phyloP scores from a whole-genome alignment of 2,113 vertebrate genomes.

The Myiopsitta monachus region DNA sequence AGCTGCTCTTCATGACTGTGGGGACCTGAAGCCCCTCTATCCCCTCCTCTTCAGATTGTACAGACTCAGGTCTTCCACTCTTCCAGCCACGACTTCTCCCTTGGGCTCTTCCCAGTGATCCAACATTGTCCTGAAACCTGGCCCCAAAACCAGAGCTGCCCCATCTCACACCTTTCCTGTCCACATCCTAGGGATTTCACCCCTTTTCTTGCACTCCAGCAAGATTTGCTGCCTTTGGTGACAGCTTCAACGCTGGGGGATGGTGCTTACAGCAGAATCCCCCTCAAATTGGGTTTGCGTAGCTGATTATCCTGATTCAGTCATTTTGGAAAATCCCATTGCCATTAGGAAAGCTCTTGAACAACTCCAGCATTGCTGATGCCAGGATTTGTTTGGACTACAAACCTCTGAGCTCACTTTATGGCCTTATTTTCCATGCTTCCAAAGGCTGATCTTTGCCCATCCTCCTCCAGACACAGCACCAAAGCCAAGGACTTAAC shows the following conservation, averaged over 20 bases:
- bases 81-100: neutral
- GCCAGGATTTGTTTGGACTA: neutral
- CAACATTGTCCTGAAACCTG: neutral
- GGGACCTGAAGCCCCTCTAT: neutral
- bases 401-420: neutral
- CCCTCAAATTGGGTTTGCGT: rapidly evolving
- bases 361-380: rapidly evolving
- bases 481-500: neutral
- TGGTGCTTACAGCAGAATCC: neutral
- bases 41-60: neutral
- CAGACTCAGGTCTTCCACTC: neutral
- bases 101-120: neutral
- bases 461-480: neutral
- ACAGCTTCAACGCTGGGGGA: neutral
- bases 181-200: neutral
- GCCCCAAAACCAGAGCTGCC: neutral
- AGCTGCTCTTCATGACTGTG: neutral
- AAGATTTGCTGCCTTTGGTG: neutral
- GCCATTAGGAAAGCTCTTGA: neutral
- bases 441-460: neutral
- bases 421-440: rapidly evolving
- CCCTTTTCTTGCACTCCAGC: neutral
- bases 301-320: neutral
- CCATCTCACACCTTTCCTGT: neutral
- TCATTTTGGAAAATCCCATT: neutral